Evolutionary conservation across 1,140 invertebrate genomes (phyloP).

Genomic region (Cyrtorhinus lividipennis): DNA sequence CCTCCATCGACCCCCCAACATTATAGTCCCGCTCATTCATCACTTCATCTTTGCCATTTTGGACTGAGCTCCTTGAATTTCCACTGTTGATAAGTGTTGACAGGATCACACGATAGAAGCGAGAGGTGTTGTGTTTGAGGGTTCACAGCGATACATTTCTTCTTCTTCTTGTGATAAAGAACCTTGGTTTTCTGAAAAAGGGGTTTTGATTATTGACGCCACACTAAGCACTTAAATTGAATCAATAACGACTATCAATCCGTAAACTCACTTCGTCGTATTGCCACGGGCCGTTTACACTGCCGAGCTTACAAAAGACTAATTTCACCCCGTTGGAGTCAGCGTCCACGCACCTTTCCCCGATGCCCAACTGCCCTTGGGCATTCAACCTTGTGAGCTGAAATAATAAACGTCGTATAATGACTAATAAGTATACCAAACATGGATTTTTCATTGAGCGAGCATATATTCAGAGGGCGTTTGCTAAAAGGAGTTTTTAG

Average conservation of each 20-base stretch:
- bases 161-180: conserved; percentile 59
- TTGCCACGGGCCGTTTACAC: conserved; percentile 84
- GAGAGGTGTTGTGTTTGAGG: conserved; percentile 62
- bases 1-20: no score
- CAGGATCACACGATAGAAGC: conserved; percentile 62
- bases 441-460: no score
- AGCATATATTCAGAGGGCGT: no score
- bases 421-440: no score
- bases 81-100: conserved; percentile 82
- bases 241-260: conserved; percentile 1
- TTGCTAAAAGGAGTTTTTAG: no score
- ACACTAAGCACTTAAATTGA: not conserved
- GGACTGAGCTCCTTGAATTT: conserved; percentile 62
- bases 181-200: conserved; percentile 46
- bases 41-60: conserved; percentile 46
- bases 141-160: conserved; percentile 74
- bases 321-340: conserved; percentile 71
- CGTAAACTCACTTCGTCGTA: conserved; percentile 57
- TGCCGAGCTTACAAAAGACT: conserved; percentile 76
- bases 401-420: not conserved
- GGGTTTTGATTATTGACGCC: not conserved
- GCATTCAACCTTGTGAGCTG: conserved; percentile 80
- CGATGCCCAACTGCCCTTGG: conserved; percentile 85
- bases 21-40: no score
- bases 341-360: conserved; percentile 87